Conservation (phyloP, 2,888 invertebrate genomes). For the Laothoe populi region DNA sequence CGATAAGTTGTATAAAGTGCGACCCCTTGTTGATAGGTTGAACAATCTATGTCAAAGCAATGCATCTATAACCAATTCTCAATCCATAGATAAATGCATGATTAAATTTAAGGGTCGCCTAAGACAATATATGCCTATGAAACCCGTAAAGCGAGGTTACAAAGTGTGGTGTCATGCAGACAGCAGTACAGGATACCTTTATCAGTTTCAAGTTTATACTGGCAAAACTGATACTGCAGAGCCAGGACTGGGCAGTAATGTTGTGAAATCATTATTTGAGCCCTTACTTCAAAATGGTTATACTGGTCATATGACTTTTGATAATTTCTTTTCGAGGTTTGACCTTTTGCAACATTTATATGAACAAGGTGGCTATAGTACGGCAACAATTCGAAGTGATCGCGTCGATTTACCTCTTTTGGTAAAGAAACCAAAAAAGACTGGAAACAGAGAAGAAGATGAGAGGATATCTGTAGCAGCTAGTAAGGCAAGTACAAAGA, state of each 20-base stretch:
- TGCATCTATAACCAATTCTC: constrained; percentile 9
- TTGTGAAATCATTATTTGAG: constrained; percentile 12
- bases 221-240: constrained; percentile 25
- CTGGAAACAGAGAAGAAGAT: not conserved
- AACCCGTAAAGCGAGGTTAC: constrained; percentile 29
- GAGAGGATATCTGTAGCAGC: constrained; percentile 25
- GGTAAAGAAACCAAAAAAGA: not conserved
- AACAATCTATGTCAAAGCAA: not conserved
- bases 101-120: constrained; percentile 37
- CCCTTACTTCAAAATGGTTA: not conserved
- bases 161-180: constrained; percentile 26
- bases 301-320: not conserved
- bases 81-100: constrained; percentile 40
- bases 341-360: not conserved
- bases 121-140: constrained; percentile 40
- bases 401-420: not conserved
- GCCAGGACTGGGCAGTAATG: constrained; percentile 18
- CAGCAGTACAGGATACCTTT: constrained; percentile 25
- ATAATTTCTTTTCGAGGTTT: not conserved
- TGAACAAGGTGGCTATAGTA: not conserved
- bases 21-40: not conserved
- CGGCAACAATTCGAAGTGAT: not conserved
- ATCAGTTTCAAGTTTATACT: constrained; percentile 19
- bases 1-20: not conserved
- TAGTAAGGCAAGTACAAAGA: constrained; percentile 31